These are phyloP conservation scores for Trissolcus basalis DNA, from an alignment of 1,140 invertebrate genomes.

Conservation along the genomic window DNA sequence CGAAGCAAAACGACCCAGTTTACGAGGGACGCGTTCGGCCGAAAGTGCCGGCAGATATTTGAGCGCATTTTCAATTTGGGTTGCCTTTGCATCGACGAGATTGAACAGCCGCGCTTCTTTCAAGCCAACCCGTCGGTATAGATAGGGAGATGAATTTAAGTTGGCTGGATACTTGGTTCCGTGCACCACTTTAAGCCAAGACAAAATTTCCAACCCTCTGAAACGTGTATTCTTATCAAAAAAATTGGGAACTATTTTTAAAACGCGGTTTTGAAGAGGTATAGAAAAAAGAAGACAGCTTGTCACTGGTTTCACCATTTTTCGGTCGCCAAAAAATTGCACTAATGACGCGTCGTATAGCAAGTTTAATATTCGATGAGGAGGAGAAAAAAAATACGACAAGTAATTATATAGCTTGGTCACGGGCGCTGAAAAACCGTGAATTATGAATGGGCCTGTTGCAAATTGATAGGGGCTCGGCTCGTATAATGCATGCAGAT, in stretches of 20 bases:
- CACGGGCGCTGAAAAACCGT: conserved; percentile 43
- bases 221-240: no score
- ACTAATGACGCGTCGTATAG: not conserved
- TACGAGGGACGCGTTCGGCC: conserved; percentile 31
- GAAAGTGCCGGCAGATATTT: conserved; percentile 48
- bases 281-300: not conserved
- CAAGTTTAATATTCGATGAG: conserved; percentile 24
- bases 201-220: no score
- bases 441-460: conserved; percentile 50
- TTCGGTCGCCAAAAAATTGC: no score
- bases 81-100: conserved; percentile 22
- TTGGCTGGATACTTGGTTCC: no score
- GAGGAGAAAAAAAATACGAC: conserved; percentile 19
- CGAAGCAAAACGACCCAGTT: conserved; percentile 48
- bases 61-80: conserved; percentile 44
- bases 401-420: conserved; percentile 34
- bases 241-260: no score
- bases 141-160: no score
- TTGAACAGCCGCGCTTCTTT: not conserved
- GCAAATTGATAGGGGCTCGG: conserved; percentile 53
- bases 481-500: conserved; percentile 43
- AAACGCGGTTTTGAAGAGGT: no score
- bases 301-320: no score
- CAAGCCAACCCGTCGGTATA: no score
- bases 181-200: no score